Percentiles rank a stretch among this genome's conserved stretches.
These are phyloP conservation scores for Epinephelus cyanopodus DNA, from an alignment of 2,113 vertebrate species.

Conservation along the genomic window DNA sequence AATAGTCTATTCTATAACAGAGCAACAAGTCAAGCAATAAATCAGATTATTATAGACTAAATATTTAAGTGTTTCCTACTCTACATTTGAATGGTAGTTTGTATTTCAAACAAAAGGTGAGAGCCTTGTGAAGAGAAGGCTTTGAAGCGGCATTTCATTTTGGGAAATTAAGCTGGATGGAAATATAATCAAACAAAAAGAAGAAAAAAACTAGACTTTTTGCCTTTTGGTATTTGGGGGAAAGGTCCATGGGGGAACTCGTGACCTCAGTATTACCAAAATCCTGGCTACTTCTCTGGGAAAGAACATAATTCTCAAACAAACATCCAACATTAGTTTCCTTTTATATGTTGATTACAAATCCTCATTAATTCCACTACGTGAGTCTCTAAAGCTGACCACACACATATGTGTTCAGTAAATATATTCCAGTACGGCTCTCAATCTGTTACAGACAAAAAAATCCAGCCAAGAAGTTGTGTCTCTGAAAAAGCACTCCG, in stretches of 20 bases:
- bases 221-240: neutral
- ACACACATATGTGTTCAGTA: neutral
- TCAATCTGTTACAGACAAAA: neutral
- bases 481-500: neutral
- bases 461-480: slow-evolving; percentile 6
- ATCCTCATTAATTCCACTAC: slow-evolving; percentile 5
- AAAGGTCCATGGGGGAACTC: neutral
- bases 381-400: slow-evolving; percentile 22
- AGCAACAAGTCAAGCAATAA: no score
- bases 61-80: neutral
- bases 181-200: neutral
- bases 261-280: no score
- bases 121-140: neutral
- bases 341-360: slow-evolving; percentile 17
- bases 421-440: slow-evolving; percentile 19
- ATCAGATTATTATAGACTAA: neutral
- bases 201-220: neutral
- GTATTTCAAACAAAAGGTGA: neutral
- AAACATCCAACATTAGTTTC: neutral
- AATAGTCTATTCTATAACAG: no score
- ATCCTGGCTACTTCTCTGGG: neutral
- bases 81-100: neutral
- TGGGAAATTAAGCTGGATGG: neutral
- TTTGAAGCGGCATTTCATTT: neutral
- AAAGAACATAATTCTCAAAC: neutral